These are phyloP conservation scores for Strigamia maritima DNA, from an alignment of 2,888 invertebrate species.

Conservation along the genomic window DNA sequence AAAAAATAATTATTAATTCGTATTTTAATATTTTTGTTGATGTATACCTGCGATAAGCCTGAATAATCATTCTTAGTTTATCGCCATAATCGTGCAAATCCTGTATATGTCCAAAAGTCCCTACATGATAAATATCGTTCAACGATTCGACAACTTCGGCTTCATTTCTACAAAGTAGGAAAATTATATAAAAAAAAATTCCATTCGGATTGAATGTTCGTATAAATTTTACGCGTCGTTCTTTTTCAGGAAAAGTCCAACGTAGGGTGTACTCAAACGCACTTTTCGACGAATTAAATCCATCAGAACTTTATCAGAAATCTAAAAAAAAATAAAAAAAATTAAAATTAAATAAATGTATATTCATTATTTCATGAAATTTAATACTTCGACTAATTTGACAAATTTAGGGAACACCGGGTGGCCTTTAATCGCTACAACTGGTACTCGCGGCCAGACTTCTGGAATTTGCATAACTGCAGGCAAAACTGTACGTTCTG, in stretches of 20 bases:
- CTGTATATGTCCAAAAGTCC: conserved; percentile 96
- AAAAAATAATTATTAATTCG: not conserved
- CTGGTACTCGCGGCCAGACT: conserved; percentile 92
- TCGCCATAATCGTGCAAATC: conserved; percentile 95
- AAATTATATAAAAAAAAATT: not conserved
- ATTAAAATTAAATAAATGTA: not conserved
- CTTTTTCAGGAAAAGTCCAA: conserved; percentile 93
- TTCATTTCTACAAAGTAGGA: conserved; percentile 62
- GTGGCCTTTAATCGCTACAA: conserved; percentile 88
- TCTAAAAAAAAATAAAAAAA: conserved; percentile 56
- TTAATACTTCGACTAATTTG: conserved; percentile 91
- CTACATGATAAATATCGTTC: conserved; percentile 82
- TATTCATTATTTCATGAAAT: not conserved
- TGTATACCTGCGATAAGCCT: conserved; percentile 75
- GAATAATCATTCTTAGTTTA: conserved; percentile 82
- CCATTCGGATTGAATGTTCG: not conserved
- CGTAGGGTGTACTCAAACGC: conserved; percentile 91
- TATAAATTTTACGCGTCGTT: conserved; percentile 74
- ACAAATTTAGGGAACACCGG: conserved; percentile 98
- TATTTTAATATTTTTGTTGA: too few relatives aligned
- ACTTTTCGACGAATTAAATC: conserved; percentile 89
- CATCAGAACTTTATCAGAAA: conserved; percentile 80
- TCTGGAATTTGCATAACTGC: conserved; percentile 92
- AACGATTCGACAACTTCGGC: conserved; percentile 77
- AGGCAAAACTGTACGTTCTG: conserved; percentile 61